Percentiles rank a stretch among this genome's conserved stretches.
phyloP scores from a whole-genome alignment of 2,113 vertebrate species.

The Psammodynastes pulverulentus region DNA sequence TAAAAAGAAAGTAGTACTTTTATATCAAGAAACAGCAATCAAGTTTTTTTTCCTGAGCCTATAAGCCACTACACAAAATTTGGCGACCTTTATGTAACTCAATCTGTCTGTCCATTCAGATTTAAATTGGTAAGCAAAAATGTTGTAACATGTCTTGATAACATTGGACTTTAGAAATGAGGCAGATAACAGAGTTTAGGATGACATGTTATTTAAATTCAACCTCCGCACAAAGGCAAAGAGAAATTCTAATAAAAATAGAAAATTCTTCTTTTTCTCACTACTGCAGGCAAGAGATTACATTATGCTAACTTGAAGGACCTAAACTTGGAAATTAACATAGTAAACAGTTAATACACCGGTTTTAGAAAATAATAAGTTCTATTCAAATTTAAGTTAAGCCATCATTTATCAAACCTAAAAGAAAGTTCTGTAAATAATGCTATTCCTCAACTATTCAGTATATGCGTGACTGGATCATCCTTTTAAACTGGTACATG shows the following conservation, averaged over 20 bases:
- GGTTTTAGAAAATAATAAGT: not conserved
- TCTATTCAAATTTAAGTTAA: not conserved
- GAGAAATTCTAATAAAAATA: not conserved
- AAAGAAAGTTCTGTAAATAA: not conserved
- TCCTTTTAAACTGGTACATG: not conserved
- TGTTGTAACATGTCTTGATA: not conserved
- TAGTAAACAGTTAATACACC: not conserved
- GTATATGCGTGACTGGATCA: not conserved
- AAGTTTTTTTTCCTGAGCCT: not conserved
- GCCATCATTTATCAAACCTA: not conserved
- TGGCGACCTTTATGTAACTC: not conserved
- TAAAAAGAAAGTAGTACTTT: not conserved
- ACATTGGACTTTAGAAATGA: not conserved
- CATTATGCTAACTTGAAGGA: not conserved
- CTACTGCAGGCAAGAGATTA: not conserved
- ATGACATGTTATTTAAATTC: not conserved
- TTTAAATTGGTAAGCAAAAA: not conserved
- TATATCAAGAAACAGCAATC: not conserved
- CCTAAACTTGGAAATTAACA: not conserved
- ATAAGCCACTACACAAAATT: not conserved
- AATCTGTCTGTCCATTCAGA: not conserved
- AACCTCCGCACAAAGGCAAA: not conserved
- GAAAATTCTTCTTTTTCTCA: not conserved
- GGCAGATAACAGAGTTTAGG: not conserved
- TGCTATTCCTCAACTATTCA: not conserved